Evolutionary conservation across 2,797 vertebrate species (phyloP).

Genomic region (Hoplostethus mediterraneus): DNA sequence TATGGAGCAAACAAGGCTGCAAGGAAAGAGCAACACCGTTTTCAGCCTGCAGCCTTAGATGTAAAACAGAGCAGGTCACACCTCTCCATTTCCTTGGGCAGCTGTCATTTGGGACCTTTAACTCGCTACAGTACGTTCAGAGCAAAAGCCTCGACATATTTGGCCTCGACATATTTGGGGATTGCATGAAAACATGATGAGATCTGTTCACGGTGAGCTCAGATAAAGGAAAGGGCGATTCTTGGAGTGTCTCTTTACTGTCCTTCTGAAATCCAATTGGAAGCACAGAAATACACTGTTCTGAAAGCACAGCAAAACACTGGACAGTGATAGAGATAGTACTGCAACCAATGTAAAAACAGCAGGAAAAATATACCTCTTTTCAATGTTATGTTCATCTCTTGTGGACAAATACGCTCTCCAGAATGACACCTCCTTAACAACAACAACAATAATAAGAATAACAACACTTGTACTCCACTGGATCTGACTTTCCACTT

Average conservation of each 20-base stretch:
- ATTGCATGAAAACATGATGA: slow-evolving; percentile 44
- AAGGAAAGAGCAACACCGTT: no score
- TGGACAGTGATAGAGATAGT: background rate
- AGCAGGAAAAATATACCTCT: background rate
- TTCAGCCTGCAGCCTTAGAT: background rate
- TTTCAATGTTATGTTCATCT: no score
- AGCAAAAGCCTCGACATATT: slow-evolving; percentile 26
- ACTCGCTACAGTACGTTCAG: slow-evolving; percentile 32
- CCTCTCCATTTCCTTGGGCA: slow-evolving; percentile 23
- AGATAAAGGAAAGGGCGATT: slow-evolving; percentile 5
- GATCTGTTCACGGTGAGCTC: slow-evolving; percentile 18
- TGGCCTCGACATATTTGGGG: slow-evolving; percentile 19
- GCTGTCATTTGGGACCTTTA: slow-evolving; percentile 22
- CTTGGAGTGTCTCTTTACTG: slow-evolving; percentile 13
- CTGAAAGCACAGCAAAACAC: background rate
- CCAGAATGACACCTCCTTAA: slow-evolving; percentile 7
- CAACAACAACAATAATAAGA: background rate
- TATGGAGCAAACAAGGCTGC: background rate
- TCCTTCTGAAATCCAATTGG: slow-evolving; percentile 29
- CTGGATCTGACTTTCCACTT: no score
- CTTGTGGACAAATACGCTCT: background rate
- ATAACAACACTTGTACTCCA: no score
- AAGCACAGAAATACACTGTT: slow-evolving; percentile 11
- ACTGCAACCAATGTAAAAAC: slow-evolving; percentile 8
- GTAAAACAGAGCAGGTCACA: slow-evolving; percentile 20